A percentile compares a stretch with the other conserved stretches of the same genome.
Evolutionary conservation across 2,113 vertebrate species (phyloP).

Genomic region (Microcebus ravelobensis): DNA sequence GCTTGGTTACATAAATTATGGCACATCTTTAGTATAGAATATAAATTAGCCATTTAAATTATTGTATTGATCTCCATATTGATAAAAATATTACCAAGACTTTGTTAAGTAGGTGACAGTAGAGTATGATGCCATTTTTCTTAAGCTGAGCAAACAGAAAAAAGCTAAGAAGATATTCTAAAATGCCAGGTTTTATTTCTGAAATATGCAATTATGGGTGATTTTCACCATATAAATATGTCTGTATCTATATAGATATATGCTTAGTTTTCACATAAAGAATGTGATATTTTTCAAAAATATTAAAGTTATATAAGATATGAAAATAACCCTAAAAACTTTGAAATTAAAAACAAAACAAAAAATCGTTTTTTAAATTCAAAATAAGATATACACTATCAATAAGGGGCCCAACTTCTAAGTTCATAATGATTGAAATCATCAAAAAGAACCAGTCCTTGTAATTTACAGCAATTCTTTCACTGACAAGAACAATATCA

Average conservation of each 20-base stretch:
- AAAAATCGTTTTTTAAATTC: neutral
- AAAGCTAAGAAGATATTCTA: neutral
- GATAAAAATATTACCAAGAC: neutral
- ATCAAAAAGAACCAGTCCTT: neutral
- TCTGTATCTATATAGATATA: neutral
- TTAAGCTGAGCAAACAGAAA: neutral
- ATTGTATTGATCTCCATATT: neutral
- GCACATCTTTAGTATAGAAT: neutral
- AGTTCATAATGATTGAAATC: neutral
- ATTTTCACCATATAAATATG: neutral
- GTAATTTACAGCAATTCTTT: slow-evolving; percentile 39
- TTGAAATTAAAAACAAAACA: neutral
- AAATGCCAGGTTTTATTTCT: neutral
- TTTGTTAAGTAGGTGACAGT: neutral
- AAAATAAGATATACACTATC: neutral
- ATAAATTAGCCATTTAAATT: neutral
- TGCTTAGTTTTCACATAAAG: neutral
- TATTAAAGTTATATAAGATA: neutral
- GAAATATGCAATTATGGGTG: neutral
- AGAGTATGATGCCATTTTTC: neutral
- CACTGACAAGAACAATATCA: slow-evolving; percentile 62
- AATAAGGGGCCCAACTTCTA: neutral
- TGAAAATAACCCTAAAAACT: neutral
- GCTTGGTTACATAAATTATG: neutral
- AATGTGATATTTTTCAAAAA: neutral